A percentile compares a stretch with the other conserved stretches of the same genome.
Evolutionary conservation across 2,113 vertebrate species (phyloP).

Genomic region (Guaruba guarouba): DNA sequence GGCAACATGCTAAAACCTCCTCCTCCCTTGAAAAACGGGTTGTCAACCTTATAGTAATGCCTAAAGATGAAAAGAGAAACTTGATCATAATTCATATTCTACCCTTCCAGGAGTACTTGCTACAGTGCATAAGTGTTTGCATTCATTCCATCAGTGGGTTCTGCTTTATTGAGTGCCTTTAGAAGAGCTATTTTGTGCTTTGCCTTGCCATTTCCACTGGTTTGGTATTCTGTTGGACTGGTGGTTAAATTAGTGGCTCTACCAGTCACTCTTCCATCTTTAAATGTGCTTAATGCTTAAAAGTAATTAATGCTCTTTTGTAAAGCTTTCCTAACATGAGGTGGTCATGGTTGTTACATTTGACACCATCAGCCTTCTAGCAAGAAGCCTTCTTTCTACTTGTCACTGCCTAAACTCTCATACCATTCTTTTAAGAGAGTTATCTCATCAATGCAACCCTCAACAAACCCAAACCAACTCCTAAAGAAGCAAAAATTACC

Average conservation of each 20-base stretch:
- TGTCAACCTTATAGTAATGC: not conserved
- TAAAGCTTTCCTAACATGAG: not conserved
- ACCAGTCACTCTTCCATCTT: not conserved
- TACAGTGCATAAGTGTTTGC: not conserved
- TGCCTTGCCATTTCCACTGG: not conserved
- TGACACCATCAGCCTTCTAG: not conserved
- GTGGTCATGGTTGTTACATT: not conserved
- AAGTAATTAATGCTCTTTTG: not conserved
- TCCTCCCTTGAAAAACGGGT: not conserved
- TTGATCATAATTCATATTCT: not conserved
- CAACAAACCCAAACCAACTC: not conserved
- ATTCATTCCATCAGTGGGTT: not conserved
- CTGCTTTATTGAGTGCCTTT: not conserved
- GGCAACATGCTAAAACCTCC: not conserved
- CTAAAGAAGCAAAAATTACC: not conserved
- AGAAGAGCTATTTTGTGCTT: not conserved
- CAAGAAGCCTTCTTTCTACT: not conserved
- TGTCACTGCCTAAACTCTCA: not conserved
- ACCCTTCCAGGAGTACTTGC: not conserved
- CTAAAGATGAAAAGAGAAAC: not conserved
- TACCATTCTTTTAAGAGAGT: not conserved
- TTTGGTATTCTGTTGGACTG: not conserved
- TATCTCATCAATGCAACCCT: not conserved
- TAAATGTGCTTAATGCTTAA: not conserved
- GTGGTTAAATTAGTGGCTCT: not conserved